Base-by-base conservation (phyloP, 2,797 vertebrate species). In the Pampus argenteus region DNA sequence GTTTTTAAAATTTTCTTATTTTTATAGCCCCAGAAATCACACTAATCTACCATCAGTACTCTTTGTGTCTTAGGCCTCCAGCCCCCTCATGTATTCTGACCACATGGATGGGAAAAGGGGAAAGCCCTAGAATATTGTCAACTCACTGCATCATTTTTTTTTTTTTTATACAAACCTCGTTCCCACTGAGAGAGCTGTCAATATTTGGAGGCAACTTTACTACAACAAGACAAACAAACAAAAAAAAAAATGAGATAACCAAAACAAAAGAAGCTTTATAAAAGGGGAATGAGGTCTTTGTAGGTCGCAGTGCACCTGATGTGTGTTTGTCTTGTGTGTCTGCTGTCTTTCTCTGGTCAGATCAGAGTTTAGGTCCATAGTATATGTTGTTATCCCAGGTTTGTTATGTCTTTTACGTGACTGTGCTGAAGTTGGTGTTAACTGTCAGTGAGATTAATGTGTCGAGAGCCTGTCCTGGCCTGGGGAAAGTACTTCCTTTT, bases 11-110 rank as follows among this genome's bases (percentile, higher is more conserved):
- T 81, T 79, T 88, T 81, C 77, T 86, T 87, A 79, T 84, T 89
- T 89, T 91, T 89, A 79, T 89, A 86, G 84, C 79, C 84, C 88
- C 73, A 76, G 63, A 88, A 90, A 87, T 88, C 84, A 87, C 86
- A 89, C 84, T 83, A 88, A 86, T 84, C 81, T 83, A 71, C 81
- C 86, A 73, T 84, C 82, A 88, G 88, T 83, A 81, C 85, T 88
- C 81, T 90, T 75, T 68, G 63, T 73, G 85, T 89, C 79, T 86
- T 74, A 74, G 70, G 56, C 85, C 81, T 80, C 76, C 76, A 71
- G 73, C 49, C 58, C 59, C 38, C 49, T 44, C 49, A 5, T 58
- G 22, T 55, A n/a, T 45, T 69, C 51, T 71, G 57, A 84, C 42
- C 26, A 23, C 64, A 56, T 60, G 29, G 28, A 77, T 28, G 52